A percentile compares a stretch with the other conserved stretches of the same genome.
phyloP scores from a whole-genome alignment of 92 coral and sea anemone genomes.

The Hydrozoanthus gracilis region DNA sequence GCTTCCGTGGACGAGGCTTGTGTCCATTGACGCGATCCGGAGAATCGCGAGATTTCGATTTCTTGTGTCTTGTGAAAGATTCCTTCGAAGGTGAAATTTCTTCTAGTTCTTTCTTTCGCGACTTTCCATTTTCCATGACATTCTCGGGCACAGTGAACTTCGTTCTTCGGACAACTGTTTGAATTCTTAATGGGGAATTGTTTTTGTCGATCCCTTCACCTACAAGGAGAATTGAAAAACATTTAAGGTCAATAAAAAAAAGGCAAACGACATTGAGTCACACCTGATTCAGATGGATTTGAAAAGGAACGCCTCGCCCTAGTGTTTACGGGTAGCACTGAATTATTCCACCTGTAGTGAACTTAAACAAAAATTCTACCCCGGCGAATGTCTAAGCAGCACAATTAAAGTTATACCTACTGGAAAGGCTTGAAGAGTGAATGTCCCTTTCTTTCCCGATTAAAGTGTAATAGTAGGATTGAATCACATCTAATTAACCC shows the following conservation, averaged over 20 bases:
- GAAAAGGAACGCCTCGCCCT: no score
- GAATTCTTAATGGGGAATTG: constrained; percentile 89
- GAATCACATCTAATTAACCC: no score
- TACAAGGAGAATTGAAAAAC: neutral
- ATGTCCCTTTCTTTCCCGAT: no score
- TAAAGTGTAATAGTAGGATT: no score
- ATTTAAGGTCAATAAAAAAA: neutral
- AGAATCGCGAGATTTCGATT: constrained; percentile 70
- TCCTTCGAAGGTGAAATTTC: constrained; percentile 60
- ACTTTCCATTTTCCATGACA: constrained; percentile 59
- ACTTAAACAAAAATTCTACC: no score
- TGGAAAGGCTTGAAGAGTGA: no score
- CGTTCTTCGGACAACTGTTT: constrained; percentile 89
- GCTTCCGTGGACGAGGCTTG: constrained; percentile 74
- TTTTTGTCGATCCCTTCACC: constrained; percentile 89
- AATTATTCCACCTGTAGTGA: no score
- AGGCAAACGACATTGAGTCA: no score
- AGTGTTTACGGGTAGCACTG: no score
- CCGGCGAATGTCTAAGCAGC: no score
- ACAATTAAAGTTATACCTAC: no score
- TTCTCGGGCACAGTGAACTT: constrained; percentile 96
- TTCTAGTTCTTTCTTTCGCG: constrained; percentile 46
- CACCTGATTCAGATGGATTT: no score
- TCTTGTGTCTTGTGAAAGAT: constrained; percentile 63
- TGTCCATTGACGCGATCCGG: constrained; percentile 58